phyloP scores from a whole-genome alignment of 2,888 invertebrate genomes.

The Nymphalis polychloros region DNA sequence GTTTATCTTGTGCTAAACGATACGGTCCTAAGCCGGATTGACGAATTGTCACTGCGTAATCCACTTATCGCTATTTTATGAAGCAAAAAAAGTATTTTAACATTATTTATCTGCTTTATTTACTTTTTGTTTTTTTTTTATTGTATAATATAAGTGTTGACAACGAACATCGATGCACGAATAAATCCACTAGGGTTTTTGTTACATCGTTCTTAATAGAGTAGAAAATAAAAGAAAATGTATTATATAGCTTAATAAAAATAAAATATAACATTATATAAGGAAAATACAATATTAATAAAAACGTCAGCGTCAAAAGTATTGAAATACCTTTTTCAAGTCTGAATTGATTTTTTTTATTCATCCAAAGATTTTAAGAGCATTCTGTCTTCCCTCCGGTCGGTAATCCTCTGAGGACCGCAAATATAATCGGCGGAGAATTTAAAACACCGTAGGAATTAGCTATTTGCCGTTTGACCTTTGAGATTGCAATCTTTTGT shows the following conservation, averaged over 20 bases:
- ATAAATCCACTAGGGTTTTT: neutral
- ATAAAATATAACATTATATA: neutral
- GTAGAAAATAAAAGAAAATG: too few relatives aligned
- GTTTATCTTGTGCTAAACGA: too few relatives aligned
- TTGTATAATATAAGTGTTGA: neutral
- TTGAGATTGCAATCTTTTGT: neutral
- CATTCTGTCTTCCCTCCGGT: conserved; percentile 46
- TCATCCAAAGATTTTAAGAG: conserved; percentile 56
- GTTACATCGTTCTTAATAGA: too few relatives aligned
- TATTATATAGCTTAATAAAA: too few relatives aligned
- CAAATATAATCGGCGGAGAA: conserved; percentile 53
- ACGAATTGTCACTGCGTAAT: too few relatives aligned
- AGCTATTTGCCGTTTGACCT: conserved; percentile 18
- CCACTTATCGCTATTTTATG: too few relatives aligned
- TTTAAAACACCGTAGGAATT: conserved; percentile 36
- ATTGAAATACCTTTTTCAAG: neutral
- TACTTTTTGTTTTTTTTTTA: too few relatives aligned
- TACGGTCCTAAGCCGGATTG: too few relatives aligned
- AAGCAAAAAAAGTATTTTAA: too few relatives aligned
- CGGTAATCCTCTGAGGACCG: conserved; percentile 55
- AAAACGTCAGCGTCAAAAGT: neutral
- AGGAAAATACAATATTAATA: neutral
- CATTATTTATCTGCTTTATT: too few relatives aligned
- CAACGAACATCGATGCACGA: neutral
- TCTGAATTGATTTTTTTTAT: conserved; percentile 54